Conservation (phyloP, 2,113 vertebrate genomes). For the Labeo rohita region DNA sequence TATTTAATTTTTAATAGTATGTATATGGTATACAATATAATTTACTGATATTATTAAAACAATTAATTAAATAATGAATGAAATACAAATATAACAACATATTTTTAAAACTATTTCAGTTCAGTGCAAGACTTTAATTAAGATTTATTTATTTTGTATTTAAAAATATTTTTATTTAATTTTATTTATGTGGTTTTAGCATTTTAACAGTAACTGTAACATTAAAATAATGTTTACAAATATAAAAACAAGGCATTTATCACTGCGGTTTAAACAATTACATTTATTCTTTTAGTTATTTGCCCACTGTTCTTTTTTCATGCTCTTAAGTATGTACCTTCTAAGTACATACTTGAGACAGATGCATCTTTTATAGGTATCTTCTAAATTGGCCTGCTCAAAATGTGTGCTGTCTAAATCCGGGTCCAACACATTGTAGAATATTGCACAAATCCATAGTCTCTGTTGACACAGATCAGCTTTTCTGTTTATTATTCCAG, state of each 20-base stretch:
- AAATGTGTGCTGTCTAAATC: not conserved
- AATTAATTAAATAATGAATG: no score
- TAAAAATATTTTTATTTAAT: not conserved
- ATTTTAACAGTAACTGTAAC: not conserved
- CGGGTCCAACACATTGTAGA: not conserved
- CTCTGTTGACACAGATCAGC: slow-evolving; percentile 23
- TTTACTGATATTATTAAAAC: no score
- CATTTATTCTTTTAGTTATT: not conserved
- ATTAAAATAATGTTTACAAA: not conserved
- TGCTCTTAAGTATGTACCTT: not conserved
- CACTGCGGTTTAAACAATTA: not conserved
- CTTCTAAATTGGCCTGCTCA: not conserved
- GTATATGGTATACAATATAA: no score
- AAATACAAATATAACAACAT: no score
- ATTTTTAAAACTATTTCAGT: no score
- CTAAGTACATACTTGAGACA: not conserved
- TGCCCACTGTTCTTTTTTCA: not conserved
- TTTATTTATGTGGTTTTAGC: not conserved
- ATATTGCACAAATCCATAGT: slow-evolving; percentile 10
- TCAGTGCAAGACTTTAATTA: no score
- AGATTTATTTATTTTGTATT: no score
- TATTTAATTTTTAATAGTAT: no score
- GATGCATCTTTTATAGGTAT: not conserved
- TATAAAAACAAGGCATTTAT: not conserved
- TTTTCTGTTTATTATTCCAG: slow-evolving; percentile 42